A percentile compares a stretch with the other conserved stretches of the same genome.
Evolutionary conservation across 2,797 vertebrate genomes (phyloP).

Genomic region (Bryconaethiops microstoma): DNA sequence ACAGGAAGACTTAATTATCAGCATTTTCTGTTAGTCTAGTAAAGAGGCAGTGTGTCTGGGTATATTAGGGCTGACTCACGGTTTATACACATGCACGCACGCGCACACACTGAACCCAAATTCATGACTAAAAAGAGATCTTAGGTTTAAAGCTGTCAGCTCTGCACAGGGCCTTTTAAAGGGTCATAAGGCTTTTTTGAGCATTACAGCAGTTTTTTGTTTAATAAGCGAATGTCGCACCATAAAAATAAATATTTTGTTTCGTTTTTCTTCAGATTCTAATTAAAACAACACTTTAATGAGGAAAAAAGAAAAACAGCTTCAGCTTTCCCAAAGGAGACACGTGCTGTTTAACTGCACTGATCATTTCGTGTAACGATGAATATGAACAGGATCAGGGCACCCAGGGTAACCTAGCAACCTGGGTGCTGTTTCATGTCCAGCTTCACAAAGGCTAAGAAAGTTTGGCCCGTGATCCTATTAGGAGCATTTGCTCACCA

Average conservation of each 20-base stretch:
- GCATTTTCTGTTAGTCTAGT: conserved; percentile 18
- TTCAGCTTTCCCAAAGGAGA: background rate
- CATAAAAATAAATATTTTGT: too few relatives aligned
- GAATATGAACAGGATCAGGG: conserved; percentile 5
- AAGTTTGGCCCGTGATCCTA: background rate
- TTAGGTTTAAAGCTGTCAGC: too few relatives aligned
- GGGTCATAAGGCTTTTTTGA: too few relatives aligned
- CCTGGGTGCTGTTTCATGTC: conserved; percentile 8
- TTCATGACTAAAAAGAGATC: too few relatives aligned
- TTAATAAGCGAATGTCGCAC: background rate
- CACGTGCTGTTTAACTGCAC: background rate
- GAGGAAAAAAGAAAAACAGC: background rate
- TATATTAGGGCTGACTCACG: background rate
- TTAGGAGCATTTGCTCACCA: background rate
- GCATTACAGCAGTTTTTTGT: background rate
- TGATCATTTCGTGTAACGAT: background rate
- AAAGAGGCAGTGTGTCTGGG: background rate
- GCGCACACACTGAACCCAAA: too few relatives aligned
- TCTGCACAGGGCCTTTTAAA: too few relatives aligned
- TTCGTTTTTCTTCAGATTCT: background rate
- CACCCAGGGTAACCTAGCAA: conserved; percentile 17
- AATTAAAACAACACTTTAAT: background rate
- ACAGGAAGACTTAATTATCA: conserved; percentile 46
- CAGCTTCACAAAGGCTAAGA: background rate
- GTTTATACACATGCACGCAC: too few relatives aligned